Percentiles rank a stretch among this genome's conserved stretches.
Conservation (phyloP, 2,113 vertebrate genomes). For the Regulus satrapa region DNA sequence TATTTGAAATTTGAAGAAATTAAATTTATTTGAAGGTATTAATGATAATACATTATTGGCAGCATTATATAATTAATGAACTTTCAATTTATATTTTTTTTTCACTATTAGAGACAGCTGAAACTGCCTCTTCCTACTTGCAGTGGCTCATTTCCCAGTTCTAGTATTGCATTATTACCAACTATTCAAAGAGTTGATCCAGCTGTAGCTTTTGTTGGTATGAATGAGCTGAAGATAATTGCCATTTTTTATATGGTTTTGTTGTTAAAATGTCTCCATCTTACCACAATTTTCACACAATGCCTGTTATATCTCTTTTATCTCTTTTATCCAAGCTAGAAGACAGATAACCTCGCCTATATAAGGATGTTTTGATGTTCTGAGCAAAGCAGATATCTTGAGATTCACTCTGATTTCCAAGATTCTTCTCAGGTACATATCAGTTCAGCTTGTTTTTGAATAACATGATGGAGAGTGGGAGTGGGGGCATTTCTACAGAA, state of each 20-base stretch:
- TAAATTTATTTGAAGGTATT: background rate
- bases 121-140: background rate
- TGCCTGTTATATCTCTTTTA: background rate
- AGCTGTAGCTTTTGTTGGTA: background rate
- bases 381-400: background rate
- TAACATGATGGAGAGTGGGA: fast-evolving
- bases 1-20: background rate
- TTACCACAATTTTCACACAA: background rate
- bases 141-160: background rate
- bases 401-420: background rate
- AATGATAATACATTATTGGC: background rate
- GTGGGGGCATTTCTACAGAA: background rate
- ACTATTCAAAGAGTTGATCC: background rate
- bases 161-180: background rate
- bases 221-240: background rate
- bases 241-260: background rate
- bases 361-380: background rate
- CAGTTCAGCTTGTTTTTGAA: background rate
- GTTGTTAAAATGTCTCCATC: background rate
- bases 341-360: background rate
- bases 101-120: background rate
- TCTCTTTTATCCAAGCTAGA: background rate
- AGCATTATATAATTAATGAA: background rate
- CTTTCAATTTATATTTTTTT: background rate
- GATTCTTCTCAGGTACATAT: background rate